Conservation (phyloP, 2,888 invertebrate species). For the Platerodrilus igneus region DNA sequence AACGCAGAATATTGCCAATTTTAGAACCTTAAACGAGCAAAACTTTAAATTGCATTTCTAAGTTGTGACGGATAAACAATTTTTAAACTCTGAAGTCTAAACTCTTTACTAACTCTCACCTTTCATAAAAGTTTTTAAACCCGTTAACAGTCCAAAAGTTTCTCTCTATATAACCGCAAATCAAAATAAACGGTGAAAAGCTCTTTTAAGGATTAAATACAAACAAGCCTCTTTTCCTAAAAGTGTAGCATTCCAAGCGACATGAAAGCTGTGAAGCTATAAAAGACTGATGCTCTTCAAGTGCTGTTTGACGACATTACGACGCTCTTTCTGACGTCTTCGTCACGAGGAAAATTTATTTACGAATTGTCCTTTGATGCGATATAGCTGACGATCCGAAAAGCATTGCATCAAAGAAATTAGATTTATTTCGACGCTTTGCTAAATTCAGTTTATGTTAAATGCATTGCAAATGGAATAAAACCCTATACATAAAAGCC, state of each 20-base stretch:
- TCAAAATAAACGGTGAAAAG: slow-evolving; percentile 11
- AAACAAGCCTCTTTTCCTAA: slow-evolving; percentile 8
- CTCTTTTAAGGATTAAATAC: slow-evolving; percentile 4
- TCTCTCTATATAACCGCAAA: slow-evolving; percentile 4
- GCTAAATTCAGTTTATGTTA: slow-evolving; percentile 23
- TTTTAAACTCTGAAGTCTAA: not conserved
- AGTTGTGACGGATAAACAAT: slow-evolving; percentile 8
- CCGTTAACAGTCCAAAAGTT: slow-evolving; percentile 4
- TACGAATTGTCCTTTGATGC: slow-evolving; percentile 27
- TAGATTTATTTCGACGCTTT: slow-evolving; percentile 34
- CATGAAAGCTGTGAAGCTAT: slow-evolving; percentile 9
- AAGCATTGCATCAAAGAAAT: slow-evolving; percentile 33
- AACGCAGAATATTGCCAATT: slow-evolving; percentile 1
- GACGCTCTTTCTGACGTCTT: slow-evolving; percentile 22
- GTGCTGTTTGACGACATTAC: slow-evolving; percentile 24
- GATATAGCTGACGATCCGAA: slow-evolving; percentile 25
- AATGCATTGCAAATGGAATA: slow-evolving; percentile 12
- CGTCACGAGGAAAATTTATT: slow-evolving; percentile 21
- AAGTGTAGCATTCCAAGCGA: slow-evolving; percentile 12
- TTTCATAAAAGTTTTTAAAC: slow-evolving; percentile 7
- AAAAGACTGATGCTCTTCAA: slow-evolving; percentile 12
- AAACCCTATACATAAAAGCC: not conserved
- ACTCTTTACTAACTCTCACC: slow-evolving; percentile 2
- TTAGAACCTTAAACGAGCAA: slow-evolving; percentile 6
- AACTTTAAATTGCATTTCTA: slow-evolving; percentile 9